These are phyloP conservation scores for Eptatretus atami DNA, from an alignment of 2,797 vertebrate genomes.

Conservation along the genomic window DNA sequence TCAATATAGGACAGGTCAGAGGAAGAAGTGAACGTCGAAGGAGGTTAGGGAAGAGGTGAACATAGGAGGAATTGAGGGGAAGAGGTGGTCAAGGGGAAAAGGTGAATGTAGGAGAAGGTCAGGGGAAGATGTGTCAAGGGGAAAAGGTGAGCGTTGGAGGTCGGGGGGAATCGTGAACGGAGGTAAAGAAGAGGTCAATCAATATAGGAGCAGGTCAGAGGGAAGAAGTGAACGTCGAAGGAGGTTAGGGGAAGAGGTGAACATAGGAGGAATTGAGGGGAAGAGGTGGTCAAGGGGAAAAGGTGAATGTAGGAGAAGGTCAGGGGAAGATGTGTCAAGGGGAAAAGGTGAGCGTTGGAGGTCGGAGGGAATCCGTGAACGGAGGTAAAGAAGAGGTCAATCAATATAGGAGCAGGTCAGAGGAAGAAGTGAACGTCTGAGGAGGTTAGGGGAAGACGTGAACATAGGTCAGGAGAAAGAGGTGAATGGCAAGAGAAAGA, in stretches of 20 bases:
- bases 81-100: neutral
- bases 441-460: neutral
- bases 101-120: neutral
- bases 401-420: neutral
- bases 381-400: constrained; percentile 5
- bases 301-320: neutral
- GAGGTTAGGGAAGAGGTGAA: neutral
- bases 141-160: constrained; percentile 5
- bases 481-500: neutral
- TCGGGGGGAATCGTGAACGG: neutral
- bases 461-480: neutral
- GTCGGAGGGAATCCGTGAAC: neutral
- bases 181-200: constrained; percentile 4
- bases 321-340: neutral
- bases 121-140: neutral
- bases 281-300: neutral
- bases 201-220: neutral
- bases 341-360: constrained; percentile 5
- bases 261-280: neutral
- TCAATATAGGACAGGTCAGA: neutral
- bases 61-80: neutral
- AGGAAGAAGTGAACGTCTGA: neutral
- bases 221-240: neutral
- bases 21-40: neutral
- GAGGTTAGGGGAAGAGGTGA: neutral